These are phyloP conservation scores for Spilarctia lutea DNA, from an alignment of 2,888 invertebrate genomes.

Conservation along the genomic window DNA sequence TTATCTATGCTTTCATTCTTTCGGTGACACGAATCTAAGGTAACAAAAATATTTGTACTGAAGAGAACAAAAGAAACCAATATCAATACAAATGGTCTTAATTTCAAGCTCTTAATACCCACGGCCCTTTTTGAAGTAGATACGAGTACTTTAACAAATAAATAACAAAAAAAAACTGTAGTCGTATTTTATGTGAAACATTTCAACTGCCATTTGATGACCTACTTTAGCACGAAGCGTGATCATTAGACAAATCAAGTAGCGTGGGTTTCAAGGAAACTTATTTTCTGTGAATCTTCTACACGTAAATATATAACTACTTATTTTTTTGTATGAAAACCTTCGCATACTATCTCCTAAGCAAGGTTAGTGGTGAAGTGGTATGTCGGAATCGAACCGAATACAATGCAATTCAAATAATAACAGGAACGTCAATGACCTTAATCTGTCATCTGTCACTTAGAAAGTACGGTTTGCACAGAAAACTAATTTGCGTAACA, in stretches of 20 bases:
- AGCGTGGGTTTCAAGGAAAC: neutral
- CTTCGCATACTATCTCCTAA: neutral
- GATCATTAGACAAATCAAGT: neutral
- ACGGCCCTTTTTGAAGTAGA: neutral
- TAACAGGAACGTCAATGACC: slow-evolving; percentile 1
- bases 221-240: too few species aligned
- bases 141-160: neutral
- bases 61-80: neutral
- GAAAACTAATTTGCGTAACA: slow-evolving; percentile 1
- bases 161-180: neutral
- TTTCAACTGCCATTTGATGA: too few species aligned
- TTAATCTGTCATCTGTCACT: slow-evolving; percentile 1
- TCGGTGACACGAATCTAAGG: neutral
- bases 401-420: neutral
- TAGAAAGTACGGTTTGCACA: slow-evolving; percentile 1
- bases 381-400: neutral
- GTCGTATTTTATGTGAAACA: too few species aligned
- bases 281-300: neutral
- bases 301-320: neutral
- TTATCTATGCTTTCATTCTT: too few species aligned
- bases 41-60: neutral
- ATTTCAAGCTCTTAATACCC: neutral
- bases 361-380: neutral
- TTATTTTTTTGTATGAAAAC: neutral
- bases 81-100: too few species aligned